Evolutionary conservation across 1,140 invertebrate genomes (phyloP), one percentile per base, ranked within the genome.

Genomic region (Ostrea edulis): DNA sequence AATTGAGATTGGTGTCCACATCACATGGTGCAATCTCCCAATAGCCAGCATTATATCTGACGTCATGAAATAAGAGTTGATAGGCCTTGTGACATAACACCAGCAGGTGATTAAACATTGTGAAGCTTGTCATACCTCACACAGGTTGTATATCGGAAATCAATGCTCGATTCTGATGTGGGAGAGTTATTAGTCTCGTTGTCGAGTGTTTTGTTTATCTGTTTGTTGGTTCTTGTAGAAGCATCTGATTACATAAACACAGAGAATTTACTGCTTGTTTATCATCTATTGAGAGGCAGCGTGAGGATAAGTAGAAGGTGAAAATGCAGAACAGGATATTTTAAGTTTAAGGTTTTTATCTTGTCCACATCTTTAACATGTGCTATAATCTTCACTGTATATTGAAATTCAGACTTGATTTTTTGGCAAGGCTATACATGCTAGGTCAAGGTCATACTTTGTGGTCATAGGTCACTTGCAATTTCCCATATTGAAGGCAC

Each of bases 181-280:
- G 25, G 68, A 71, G 68, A 71, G 68, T 71, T 71, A 25, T 71
- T 71, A 29, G 68, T 71, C 22, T 71, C 68, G 35, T 35, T 71
- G 22, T 35, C 8, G 25, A 71, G 68, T 71, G 68, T 71, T 71
- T 71, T 71, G 68, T 71, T 71, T 71, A 71, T 71, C 68, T 71
- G 68, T 71, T 71, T 71, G 68, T 71, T 71, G 25, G 68, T 71
- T 20, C 17, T 20, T 7, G 68, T 29, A 71, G 11, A 14, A 71
- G 68, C 68, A 71, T 71, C 68, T 35, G 68, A 71, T 29, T 71
- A 71, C 68, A 71, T 25, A 71, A 71, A 71, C 68, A 71, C 29
- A 12, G 11, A 71, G 20, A 62, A 62, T 20, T 20, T 62, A 17
- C 7, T 17, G n/a, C 55, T 20, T 20, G 55, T 62, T 62, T 17